These are phyloP conservation scores for Hyaena hyaena DNA, from an alignment of 2,113 vertebrate genomes.

Conservation along the genomic window DNA sequence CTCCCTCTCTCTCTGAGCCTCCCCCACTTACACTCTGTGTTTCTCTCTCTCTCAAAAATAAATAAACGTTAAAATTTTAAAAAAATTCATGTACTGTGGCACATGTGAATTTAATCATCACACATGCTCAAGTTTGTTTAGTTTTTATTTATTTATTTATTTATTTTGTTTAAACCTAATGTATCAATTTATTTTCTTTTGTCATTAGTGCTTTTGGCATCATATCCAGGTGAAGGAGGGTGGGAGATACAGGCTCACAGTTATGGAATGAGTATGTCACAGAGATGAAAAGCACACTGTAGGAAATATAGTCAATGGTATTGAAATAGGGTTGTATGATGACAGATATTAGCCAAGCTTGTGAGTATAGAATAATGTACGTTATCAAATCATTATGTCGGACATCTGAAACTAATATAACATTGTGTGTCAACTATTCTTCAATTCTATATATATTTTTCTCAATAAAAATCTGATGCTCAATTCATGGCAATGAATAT, in stretches of 20 bases:
- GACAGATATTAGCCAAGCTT: background rate
- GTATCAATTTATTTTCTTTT: background rate
- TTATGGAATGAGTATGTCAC: background rate
- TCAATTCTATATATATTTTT: background rate
- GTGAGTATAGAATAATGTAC: background rate
- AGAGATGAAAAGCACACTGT: background rate
- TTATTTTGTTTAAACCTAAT: background rate
- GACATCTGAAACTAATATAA: background rate
- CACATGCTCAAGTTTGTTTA: background rate
- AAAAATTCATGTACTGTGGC: background rate
- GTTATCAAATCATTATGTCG: background rate
- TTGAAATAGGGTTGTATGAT: background rate
- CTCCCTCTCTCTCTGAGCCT: too few species aligned
- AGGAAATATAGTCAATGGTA: background rate
- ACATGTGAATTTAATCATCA: background rate
- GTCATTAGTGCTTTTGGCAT: background rate
- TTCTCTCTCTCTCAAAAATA: too few species aligned
- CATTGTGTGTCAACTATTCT: background rate
- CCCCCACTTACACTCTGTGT: too few species aligned
- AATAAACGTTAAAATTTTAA: too few species aligned
- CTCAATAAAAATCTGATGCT: background rate
- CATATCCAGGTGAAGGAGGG: background rate
- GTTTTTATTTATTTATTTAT: background rate
- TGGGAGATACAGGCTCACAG: background rate
- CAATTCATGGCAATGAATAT: background rate